These are phyloP conservation scores for Anthonomus grandis DNA, from an alignment of 1,140 invertebrate species.

Conservation along the genomic window DNA sequence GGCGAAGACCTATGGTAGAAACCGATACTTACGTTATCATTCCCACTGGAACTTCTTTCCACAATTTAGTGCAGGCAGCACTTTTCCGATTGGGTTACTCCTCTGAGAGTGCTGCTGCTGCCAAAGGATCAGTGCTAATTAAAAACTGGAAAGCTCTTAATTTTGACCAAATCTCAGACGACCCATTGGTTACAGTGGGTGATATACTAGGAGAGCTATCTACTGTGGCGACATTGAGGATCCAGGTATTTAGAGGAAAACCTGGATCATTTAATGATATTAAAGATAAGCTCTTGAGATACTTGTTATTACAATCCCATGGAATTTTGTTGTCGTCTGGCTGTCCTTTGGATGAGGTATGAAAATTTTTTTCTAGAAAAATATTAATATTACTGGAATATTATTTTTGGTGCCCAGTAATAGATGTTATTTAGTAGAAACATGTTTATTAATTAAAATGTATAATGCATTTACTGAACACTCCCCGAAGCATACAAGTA, in stretches of 20 bases:
- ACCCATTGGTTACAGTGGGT: conserved; percentile 78
- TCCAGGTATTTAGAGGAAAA: conserved; percentile 81
- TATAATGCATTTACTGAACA: no score
- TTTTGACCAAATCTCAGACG: conserved; percentile 86
- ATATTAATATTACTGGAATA: no score
- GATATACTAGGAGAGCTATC: conserved; percentile 91
- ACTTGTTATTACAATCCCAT: conserved; percentile 84
- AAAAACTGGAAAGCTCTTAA: conserved; percentile 91
- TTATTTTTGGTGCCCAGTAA: no score
- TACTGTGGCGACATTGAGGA: conserved; percentile 83
- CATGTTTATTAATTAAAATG: no score
- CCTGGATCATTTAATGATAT: conserved; percentile 77
- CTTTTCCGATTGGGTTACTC: conserved; percentile 77
- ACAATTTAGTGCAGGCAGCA: conserved; percentile 75
- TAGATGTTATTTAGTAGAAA: no score
- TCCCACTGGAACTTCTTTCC: conserved; percentile 81
- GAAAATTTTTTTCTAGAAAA: no score
- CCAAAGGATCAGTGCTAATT: conserved; percentile 84
- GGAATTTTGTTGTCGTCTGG: conserved; percentile 80
- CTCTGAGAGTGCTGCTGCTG: conserved; percentile 67
- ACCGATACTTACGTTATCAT: conserved; percentile 92
- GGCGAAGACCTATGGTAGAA: conserved; percentile 70
- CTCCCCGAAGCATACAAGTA: no score
- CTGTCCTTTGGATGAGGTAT: conserved; percentile 89
- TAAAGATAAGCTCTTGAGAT: conserved; percentile 87